Base-by-base conservation (phyloP, 1,140 invertebrate species). In the Drosophila tristis region DNA sequence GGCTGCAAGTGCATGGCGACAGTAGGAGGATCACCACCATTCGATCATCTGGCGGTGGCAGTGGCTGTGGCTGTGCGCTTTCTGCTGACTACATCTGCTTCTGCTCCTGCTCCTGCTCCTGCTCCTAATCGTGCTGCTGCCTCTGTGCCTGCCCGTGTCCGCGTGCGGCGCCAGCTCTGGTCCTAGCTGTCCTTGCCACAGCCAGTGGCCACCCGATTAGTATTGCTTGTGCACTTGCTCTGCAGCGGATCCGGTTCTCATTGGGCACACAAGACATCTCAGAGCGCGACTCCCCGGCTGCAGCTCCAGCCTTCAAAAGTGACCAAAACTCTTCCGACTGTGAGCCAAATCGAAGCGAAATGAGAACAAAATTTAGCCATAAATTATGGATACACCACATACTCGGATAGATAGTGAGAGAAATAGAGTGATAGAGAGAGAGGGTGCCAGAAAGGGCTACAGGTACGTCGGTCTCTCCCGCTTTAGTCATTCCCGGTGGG, bases 21-120 rank as follows among this genome's bases (percentile, higher is more conserved):
- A 92, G 78, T 91, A 92, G 76, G 79, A 92, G 90, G 90, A 92
- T 92, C 81, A 92, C 91, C 85, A 92, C 91, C 91, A 92, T 92
- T 92, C 91, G 91, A 91, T 92, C 87, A 91, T 92, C 81, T 90
- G 86, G 77, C 78, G 62, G 62, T 74, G 75, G 43, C 74, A 35
- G 50, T 49, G 43, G 44, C 43, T 25, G 42, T 20, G 23, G 62
- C 50, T 61, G 61, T 71, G 67, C 59, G 56, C 66, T 44, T 43
- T 55, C 42, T 59, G 76, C 77, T 74, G 72, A 65, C 75, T 71
- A 70, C 74, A 78, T 78, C 71, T 74, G 73, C 51, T 39, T 9
- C 59, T 60, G 74, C 45, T 43, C 42, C 42, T 55, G 76, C 77
- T 74, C 44, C 59, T 62, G 26, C 65, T 71, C 23, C 72, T 71